These are phyloP conservation scores for Drosophila paramelanica DNA, from an alignment of 2,888 invertebrate species.

Conservation along the genomic window DNA sequence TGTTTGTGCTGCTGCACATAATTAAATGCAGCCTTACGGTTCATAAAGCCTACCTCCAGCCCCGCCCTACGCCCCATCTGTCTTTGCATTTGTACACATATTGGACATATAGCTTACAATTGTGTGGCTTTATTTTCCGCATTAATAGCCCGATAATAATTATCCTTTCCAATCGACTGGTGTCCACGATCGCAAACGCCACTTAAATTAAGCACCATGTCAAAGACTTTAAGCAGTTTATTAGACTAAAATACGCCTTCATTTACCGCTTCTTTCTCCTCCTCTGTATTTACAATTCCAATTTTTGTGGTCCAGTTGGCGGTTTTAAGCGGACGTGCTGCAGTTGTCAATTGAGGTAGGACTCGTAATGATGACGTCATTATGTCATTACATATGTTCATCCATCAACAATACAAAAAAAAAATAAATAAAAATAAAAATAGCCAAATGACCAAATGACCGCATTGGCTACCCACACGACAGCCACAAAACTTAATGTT, in stretches of 20 bases:
- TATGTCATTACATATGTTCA: conserved; percentile 9
- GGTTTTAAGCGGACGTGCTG: conserved; percentile 28
- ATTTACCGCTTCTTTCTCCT: too few relatives aligned
- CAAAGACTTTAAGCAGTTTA: conserved; percentile 39
- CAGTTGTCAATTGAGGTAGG: conserved; percentile 5
- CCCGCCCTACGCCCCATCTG: background rate
- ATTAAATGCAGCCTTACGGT: conserved; percentile 58
- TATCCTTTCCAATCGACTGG: conserved; percentile 66
- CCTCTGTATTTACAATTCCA: too few relatives aligned
- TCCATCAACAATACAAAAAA: conserved; percentile 46
- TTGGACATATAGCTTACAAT: conserved; percentile 61
- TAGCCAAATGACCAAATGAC: conserved; percentile 51
- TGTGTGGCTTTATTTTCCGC: conserved; percentile 41
- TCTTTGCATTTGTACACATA: conserved; percentile 21
- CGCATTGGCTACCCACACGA: conserved; percentile 69
- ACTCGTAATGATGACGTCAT: conserved; percentile 15
- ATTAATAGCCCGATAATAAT: conserved; percentile 50
- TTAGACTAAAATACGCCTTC: background rate
- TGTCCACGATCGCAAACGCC: background rate
- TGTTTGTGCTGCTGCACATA: conserved; percentile 57
- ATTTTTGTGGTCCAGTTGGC: too few relatives aligned
- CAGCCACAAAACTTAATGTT: conserved; percentile 79
- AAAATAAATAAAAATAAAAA: conserved; percentile 67
- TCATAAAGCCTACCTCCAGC: too few relatives aligned
- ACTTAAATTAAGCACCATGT: conserved; percentile 19